Percentiles rank a stretch among this genome's conserved stretches.
phyloP scores from a whole-genome alignment of 2,888 invertebrate species.

The Sympetrum striolatum region DNA sequence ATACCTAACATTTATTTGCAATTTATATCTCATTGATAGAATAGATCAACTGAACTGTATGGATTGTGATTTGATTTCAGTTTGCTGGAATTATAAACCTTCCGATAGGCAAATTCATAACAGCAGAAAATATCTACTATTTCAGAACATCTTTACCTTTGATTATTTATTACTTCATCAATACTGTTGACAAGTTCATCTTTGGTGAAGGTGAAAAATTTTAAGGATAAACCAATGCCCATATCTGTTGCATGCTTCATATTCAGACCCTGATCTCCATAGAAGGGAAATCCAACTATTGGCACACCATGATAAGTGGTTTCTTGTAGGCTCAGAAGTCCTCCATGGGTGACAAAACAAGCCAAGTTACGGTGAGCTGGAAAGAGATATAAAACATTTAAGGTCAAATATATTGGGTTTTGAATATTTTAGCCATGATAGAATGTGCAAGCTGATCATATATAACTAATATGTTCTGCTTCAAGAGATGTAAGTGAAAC shows the following conservation, averaged over 20 bases:
- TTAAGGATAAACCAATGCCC: slow-evolving; percentile 61
- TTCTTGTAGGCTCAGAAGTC: slow-evolving; percentile 70
- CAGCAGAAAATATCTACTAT: too few relatives aligned
- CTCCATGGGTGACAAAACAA: slow-evolving; percentile 72
- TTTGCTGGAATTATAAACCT: too few relatives aligned
- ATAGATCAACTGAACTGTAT: too few relatives aligned
- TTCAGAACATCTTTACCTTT: slow-evolving; percentile 52
- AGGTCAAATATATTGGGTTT: too few relatives aligned
- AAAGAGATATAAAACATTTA: slow-evolving; percentile 48
- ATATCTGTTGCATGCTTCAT: slow-evolving; percentile 59
- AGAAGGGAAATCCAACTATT: slow-evolving; percentile 63
- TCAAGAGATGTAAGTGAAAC: too few relatives aligned
- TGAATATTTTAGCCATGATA: too few relatives aligned
- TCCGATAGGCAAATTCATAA: too few relatives aligned
- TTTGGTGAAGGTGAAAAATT: slow-evolving; percentile 61
- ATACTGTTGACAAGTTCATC: slow-evolving; percentile 56
- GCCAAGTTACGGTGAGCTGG: slow-evolving; percentile 65
- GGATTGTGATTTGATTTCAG: too few relatives aligned
- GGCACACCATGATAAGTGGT: slow-evolving; percentile 68
- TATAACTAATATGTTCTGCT: too few relatives aligned
- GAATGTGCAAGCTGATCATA: too few relatives aligned
- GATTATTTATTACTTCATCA: slow-evolving; percentile 59
- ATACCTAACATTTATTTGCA: too few relatives aligned
- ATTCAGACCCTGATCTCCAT: slow-evolving; percentile 64
- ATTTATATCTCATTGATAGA: too few relatives aligned